A percentile compares a stretch with the other conserved stretches of the same genome.
phyloP scores from a whole-genome alignment of 1,140 invertebrate species.

The Megalonaias nervosa region DNA sequence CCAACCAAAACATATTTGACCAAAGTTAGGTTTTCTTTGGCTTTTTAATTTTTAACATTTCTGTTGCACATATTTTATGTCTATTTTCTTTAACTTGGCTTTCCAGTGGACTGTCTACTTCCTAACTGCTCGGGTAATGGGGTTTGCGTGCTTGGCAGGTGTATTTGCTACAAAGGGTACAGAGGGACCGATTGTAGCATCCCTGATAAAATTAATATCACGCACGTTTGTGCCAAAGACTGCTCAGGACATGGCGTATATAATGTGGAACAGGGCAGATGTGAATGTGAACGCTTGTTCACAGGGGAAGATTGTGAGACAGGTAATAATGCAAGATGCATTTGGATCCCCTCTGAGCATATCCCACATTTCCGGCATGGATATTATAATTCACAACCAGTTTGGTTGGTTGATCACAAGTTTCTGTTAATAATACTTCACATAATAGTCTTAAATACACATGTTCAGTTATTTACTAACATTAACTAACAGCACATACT shows the following conservation, averaged over 20 bases:
- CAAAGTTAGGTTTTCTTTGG: too few relatives aligned
- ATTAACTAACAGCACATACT: too few relatives aligned
- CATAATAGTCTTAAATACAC: too few relatives aligned
- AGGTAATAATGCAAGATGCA: constrained; percentile 71
- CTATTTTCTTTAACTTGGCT: constrained; percentile 35
- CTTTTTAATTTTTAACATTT: too few relatives aligned
- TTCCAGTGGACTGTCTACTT: constrained; percentile 68
- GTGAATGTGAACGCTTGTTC: constrained; percentile 92
- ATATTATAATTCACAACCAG: too few relatives aligned
- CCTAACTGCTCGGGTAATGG: constrained; percentile 96
- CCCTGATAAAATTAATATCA: constrained; percentile 92
- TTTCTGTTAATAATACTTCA: too few relatives aligned
- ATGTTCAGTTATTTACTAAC: too few relatives aligned
- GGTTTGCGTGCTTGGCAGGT: constrained; percentile 95
- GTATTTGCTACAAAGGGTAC: constrained; percentile 98
- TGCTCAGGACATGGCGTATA: constrained; percentile 96
- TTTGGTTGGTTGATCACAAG: too few relatives aligned
- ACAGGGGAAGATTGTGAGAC: constrained; percentile 95
- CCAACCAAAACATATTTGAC: too few relatives aligned
- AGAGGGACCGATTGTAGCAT: constrained; percentile 93
- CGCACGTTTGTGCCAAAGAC: constrained; percentile 92
- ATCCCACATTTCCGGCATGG: too few relatives aligned
- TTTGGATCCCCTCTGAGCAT: constrained; percentile 4
- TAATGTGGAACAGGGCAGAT: constrained; percentile 92
- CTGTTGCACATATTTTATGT: constrained; percentile 14